Evolutionary conservation across 2,888 invertebrate species (phyloP).

Genomic region (Torymus auratus): DNA sequence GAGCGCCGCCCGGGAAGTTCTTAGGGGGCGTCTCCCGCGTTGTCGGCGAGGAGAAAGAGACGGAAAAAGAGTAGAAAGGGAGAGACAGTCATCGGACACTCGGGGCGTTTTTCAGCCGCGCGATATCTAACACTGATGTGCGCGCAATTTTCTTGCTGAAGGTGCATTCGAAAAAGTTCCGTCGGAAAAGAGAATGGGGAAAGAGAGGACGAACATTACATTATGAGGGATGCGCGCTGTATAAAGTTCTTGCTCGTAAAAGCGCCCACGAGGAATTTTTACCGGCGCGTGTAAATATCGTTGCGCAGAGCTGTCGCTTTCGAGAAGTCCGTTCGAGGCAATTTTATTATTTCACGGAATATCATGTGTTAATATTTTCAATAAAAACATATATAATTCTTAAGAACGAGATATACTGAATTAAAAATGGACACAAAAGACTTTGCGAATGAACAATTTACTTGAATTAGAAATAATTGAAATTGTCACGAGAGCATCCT

Average conservation of each 20-base stretch:
- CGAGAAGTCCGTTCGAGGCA: too few species aligned
- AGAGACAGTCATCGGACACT: constrained; percentile 17
- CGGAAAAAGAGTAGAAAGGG: too few species aligned
- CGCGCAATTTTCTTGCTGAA: constrained; percentile 47
- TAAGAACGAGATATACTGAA: too few species aligned
- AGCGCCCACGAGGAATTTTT: too few species aligned
- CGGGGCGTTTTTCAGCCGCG: not conserved
- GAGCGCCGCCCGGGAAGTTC: too few species aligned
- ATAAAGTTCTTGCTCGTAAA: constrained; percentile 2
- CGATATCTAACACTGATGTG: constrained; percentile 26
- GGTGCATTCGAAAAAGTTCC: constrained; percentile 51
- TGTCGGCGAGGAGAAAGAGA: not conserved
- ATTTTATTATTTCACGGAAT: too few species aligned
- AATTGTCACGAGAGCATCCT: too few species aligned
- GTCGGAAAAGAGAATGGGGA: not conserved
- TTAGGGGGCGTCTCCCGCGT: constrained; percentile 1
- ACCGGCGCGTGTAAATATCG: not conserved
- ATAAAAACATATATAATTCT: too few species aligned
- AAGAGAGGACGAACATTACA: constrained; percentile 18
- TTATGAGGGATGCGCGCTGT: not conserved
- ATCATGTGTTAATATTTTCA: too few species aligned
- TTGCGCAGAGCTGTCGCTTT: not conserved
- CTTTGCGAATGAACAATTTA: too few species aligned
- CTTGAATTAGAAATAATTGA: too few species aligned
- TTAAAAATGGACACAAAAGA: too few species aligned